phyloP scores from a whole-genome alignment of 1,140 invertebrate genomes.

The Bombus difficillimus region DNA sequence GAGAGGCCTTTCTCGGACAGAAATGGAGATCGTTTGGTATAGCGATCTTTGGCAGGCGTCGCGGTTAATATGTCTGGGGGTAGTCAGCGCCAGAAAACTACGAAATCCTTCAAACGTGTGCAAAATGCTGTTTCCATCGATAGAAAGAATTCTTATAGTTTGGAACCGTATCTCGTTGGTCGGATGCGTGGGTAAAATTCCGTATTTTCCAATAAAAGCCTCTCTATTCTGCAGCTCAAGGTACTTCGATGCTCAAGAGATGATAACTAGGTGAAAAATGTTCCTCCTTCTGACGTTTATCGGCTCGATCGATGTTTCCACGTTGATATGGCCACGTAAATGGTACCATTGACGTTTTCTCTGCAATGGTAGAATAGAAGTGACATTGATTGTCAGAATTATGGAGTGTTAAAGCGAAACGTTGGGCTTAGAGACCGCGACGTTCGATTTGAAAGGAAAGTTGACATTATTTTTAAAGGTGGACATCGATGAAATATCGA shows the following conservation, averaged over 20 bases:
- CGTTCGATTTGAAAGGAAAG: not conserved
- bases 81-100: no score
- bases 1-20: not conserved
- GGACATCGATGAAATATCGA: no score
- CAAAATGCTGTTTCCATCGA: not conserved
- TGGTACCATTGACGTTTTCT: not conserved
- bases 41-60: not conserved
- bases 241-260: not conserved
- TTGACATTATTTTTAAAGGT: not conserved
- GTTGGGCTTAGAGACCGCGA: no score
- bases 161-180: not conserved
- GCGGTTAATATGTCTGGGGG: not conserved
- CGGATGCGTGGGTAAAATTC: not conserved
- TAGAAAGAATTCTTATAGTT: not conserved
- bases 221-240: not conserved
- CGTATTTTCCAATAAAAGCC: constrained; percentile 16
- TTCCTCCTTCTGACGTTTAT: constrained; percentile 5
- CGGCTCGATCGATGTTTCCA: not conserved
- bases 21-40: not conserved
- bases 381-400: not conserved
- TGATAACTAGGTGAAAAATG: constrained; percentile 24
- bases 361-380: not conserved
- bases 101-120: not conserved
- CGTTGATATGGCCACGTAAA: not conserved
- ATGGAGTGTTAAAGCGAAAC: not conserved